These are phyloP conservation scores for Papilio machaon DNA, from an alignment of 1,140 invertebrate species.

Conservation along the genomic window DNA sequence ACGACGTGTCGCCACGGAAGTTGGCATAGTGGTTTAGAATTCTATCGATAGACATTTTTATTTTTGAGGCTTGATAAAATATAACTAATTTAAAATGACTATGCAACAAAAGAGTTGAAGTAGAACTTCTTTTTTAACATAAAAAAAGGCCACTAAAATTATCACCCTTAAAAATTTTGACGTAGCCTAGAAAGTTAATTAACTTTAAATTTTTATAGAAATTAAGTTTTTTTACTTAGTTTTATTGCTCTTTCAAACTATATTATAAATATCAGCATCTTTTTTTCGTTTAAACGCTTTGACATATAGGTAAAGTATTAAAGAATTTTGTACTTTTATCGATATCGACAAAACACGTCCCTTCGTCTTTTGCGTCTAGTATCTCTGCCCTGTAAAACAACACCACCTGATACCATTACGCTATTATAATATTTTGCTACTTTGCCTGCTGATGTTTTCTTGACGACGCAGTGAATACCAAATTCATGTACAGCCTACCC, in stretches of 20 bases:
- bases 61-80: neutral
- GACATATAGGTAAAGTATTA: neutral
- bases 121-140: too few relatives aligned
- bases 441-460: slow-evolving; percentile 73
- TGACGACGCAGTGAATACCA: slow-evolving; percentile 79
- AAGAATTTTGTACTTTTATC: neutral
- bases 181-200: neutral
- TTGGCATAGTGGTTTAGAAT: slow-evolving; percentile 43
- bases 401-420: slow-evolving; percentile 78
- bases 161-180: too few relatives aligned
- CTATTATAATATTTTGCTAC: slow-evolving; percentile 80
- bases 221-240: neutral
- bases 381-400: slow-evolving; percentile 54
- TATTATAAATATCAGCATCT: neutral
- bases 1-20: slow-evolving; percentile 43
- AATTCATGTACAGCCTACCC: slow-evolving; percentile 57
- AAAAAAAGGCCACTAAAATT: too few relatives aligned
- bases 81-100: too few relatives aligned
- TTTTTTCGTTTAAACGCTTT: neutral
- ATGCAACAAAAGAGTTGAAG: too few relatives aligned
- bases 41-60: slow-evolving; percentile 43
- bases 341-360: slow-evolving; percentile 47
- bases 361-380: slow-evolving; percentile 39
- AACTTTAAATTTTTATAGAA: neutral
- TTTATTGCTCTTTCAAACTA: neutral